Base-by-base conservation (phyloP, 1,140 invertebrate genomes). In the Hycleus phaleratus region DNA sequence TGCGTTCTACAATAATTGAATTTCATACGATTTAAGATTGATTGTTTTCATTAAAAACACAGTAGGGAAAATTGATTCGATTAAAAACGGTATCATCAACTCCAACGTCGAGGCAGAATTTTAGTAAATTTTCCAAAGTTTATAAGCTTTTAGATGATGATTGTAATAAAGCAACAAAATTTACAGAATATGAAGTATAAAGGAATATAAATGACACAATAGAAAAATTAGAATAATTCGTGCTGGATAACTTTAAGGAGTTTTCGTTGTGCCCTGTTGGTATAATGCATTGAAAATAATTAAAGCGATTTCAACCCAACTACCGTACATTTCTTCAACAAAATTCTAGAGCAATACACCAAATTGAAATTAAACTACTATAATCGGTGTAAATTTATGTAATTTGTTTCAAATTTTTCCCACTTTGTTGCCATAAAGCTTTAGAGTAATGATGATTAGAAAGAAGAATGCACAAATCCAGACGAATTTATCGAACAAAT, bases 71-170 rank as follows among this genome's bases (percentile, higher is more conserved):
- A 61, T 82, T 85, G 69, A 84, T 77, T 62, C 75, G 77, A 64
- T 82, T 84, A 65, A 79, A 85, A 6, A 84, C 78, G 9, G 78
- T 81, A 58, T 85, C 82, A 60, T 83, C 78, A 3, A 80, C 81
- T 0, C 78, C 83, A 46, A 85, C 71, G 51, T 77, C 77, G 4
- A 85, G 65, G n/a, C 82, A 76, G 9, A 82, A 84, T 53, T 81
- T 71, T 4, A 83, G 67, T 3, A 86, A 71, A 59, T 84, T 81
- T 24, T 78, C 69, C 4, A 82, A 52, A 1, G 76, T 81, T 57
- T 76, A 75, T 11, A 85, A 84, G 46, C 78, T 78, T 0, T 75
- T 76, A 0, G 81, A 82, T 12, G 82, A 82, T 2, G 81, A 82
- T 64, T 84, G 82, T 0, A 85, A 64, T 1, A 85, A 66, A n/a